Evolutionary conservation across 37 sponge, comb jelly and placozoan genomes (phyloP), one percentile per base, ranked within the genome.

Genomic region (Spongia lamella): DNA sequence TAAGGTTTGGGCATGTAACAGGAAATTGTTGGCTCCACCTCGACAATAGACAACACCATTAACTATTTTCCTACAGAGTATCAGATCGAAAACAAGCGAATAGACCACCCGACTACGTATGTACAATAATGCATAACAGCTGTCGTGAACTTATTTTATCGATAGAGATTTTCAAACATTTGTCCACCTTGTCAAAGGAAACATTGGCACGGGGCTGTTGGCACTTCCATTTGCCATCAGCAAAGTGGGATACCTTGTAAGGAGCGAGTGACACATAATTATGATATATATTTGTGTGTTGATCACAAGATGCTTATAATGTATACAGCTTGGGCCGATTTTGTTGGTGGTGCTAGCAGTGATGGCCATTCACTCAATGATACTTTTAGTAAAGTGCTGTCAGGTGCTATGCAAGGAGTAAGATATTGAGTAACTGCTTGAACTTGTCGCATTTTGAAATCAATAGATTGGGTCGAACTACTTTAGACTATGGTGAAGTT

Each of bases 201-300:
- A 97, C 64, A 80, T 93, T 66, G 97, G 97, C 7, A 93, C 94
- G 7, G 97, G 97, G 1, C 34, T 93, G 26, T 80, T 96, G 1
- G 90, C 95, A 26, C 73, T 96, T 0, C 97, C 97, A 3, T 21
- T 65, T 26, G 88, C 91, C 9, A 64, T 92, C 26, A 77, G 56
- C 47, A 67, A 82, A 24, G 86, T 89, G 11, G 97, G 97, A 49
- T 68, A 85, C 37, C 65, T 81, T 13, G 92, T 95, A 64, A 71
- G 96, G 5, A 5, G 9, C n/a, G n/a, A n/a, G n/a, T n/a, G n/a
- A n/a, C n/a, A 13, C 47, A 43, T 43, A 5, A 43, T 43, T 43
- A 9, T 43, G 47, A 13, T 43, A 43, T 13, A 13, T 5, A 43
- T 43, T 5, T 43, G 47, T 43, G 9, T 43, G 47, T 43, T n/a